Base-by-base conservation (phyloP, 1,140 invertebrate species). In the Hylyphantes graminicola region DNA sequence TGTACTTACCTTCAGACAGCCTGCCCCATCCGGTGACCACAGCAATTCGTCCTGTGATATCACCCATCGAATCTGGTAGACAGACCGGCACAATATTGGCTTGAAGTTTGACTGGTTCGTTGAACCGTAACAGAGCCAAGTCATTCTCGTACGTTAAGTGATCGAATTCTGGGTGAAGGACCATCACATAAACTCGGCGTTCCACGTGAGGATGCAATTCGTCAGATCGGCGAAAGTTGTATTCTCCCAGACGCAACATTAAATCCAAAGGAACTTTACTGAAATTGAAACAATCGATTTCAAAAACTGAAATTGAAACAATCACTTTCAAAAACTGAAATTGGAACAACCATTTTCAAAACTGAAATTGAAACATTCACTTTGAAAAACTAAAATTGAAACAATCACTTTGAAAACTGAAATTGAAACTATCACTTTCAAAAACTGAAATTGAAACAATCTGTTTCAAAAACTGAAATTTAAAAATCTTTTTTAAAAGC, bases 181-280 rank as follows among this genome's bases (percentile, higher is more conserved):
- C 95, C 0, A 97, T 94, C 74, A 97, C 95, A 88, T 97, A 95
- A 0, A 97, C 95, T 64, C 95, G 90, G 87, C 95, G 89, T 88
- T 97, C 96, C 86, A 95, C 93, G 88, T 94, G 96, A 5, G 94
- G 93, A 87, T 96, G 96, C 0, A 95, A 95, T 87, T 97, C 96
- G 35, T 94, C 93, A 86, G 95, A 94, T 70, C 93, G 93, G 0
- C 94, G 94, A 65, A 97, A 90, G 89, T 97, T 95, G 87, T 96
- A 95, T 88, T 97, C 96, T 17, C 96, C 96, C 21, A 97, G 92
- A 1, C 80, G 80, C 17, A 82, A 21, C 35, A 74, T 8, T 10
- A 82, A 12, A 53, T 82, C 80, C 12, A n/a, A 54, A 7, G 80
- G 59, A 10, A 51, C 17, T 64, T 82, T 73, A 21, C 80, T 82